Conservation (phyloP, 2,113 vertebrate species). For the Camelus dromedarius region DNA sequence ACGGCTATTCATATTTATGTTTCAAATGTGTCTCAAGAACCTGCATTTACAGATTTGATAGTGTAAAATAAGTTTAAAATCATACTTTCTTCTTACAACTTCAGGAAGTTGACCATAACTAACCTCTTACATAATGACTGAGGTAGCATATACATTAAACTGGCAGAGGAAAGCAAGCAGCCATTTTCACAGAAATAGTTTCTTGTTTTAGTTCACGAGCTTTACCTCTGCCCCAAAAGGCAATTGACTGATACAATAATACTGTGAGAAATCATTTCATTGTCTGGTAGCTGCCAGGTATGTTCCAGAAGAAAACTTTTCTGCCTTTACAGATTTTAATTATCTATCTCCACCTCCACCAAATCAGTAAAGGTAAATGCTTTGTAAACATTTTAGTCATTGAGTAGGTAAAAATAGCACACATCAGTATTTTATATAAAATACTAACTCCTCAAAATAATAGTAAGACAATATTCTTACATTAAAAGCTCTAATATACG, state of each 20-base stretch:
- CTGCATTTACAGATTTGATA: background rate
- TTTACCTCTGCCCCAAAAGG: background rate
- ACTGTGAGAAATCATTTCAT: slow-evolving; percentile 21
- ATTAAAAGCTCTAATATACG: background rate
- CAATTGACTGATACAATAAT: background rate
- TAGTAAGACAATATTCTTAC: background rate
- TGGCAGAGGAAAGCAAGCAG: slow-evolving; percentile 22
- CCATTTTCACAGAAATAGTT: background rate
- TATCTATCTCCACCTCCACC: background rate
- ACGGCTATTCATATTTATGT: background rate
- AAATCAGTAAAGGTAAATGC: background rate
- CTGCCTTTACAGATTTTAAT: slow-evolving; percentile 45
- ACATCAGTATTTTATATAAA: slow-evolving; percentile 27
- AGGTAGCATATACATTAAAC: background rate
- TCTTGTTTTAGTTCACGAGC: slow-evolving; percentile 22
- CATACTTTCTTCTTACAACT: slow-evolving; percentile 16
- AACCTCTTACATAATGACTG: background rate
- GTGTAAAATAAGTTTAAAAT: background rate
- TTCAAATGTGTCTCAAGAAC: slow-evolving; percentile 40
- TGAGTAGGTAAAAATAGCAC: slow-evolving; percentile 22
- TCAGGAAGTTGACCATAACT: background rate
- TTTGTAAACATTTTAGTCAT: slow-evolving; percentile 1
- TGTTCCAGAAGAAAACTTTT: slow-evolving; percentile 4
- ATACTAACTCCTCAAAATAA: slow-evolving; percentile 52
- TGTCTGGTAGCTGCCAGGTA: background rate